Evolutionary conservation across 2,888 invertebrate genomes (phyloP), one percentile per base, ranked within the genome.

Genomic region (Euclidia mi): DNA sequence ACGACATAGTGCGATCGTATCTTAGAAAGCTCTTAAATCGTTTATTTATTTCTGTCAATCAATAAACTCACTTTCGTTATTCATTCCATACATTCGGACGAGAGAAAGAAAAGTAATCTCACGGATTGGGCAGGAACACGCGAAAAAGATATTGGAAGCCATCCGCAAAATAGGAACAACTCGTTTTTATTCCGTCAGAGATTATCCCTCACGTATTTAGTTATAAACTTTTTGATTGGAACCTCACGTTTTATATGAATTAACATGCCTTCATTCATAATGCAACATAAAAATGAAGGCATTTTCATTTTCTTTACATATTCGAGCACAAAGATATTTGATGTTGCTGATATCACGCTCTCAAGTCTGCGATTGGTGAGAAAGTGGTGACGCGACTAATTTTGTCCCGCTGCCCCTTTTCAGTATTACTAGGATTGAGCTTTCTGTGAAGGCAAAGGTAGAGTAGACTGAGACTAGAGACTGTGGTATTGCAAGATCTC

Each of bases 121-220:
- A 69, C 59, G 83, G 84, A 89, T n/a, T n/a, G 86, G 77, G 79
- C 69, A 78, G 73, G 80, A 85, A 87, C 89, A 89, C 87, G 89
- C 88, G 85, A 89, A 79, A 83, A 82, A 86, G 81, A 88, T 87
- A 89, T 89, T 87, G 87, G 80, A 82, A 85, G 78, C 83, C 83
- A 84, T 84, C 83, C 79, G 79, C 73, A 72, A 82, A 85, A 84
- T 84, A 83, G 77, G 78, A 84, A 84, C 80, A 80, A 79, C 76
- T 79, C 76, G 76, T 78, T 80, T 83, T 81, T 81, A 81, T 85
- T 76, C 76, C 69, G 76, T 78, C 77, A 78, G 72, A 82, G 80
- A 87, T 84, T 81, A 85, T 82, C 76, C 75, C 63, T 71, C 65
- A 74, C 74, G 74, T 70, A 74, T 78, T 81, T 78, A 76, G 71